Evolutionary conservation across 2,797 vertebrate species (phyloP).

Genomic region (Cirrhinus mrigala): DNA sequence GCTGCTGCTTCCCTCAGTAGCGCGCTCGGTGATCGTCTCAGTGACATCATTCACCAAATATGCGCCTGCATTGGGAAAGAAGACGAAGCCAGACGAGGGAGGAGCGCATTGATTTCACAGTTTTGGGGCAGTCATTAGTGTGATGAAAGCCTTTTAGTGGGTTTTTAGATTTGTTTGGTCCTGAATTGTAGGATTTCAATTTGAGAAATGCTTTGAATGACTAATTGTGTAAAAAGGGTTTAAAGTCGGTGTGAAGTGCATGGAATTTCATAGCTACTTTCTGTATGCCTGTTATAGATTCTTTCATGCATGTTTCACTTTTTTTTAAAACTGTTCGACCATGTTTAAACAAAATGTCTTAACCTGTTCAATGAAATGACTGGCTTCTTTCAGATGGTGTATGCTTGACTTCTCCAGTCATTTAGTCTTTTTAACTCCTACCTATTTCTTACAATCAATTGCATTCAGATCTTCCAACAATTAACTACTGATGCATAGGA

Average conservation of each 20-base stretch:
- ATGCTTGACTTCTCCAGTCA: background rate
- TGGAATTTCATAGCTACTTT: background rate
- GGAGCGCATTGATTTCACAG: conserved; percentile 14
- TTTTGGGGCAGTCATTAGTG: conserved; percentile 11
- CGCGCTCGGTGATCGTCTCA: conserved; percentile 25
- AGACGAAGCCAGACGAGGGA: conserved; percentile 48
- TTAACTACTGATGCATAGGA: too few species aligned
- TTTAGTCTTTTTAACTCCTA: background rate
- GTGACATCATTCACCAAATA: conserved; percentile 79
- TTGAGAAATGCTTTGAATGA: background rate
- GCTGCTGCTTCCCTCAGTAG: conserved; percentile 59
- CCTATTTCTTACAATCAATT: background rate
- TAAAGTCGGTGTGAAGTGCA: background rate
- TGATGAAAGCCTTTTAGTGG: conserved; percentile 1
- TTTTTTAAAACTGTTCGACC: background rate
- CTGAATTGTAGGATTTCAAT: background rate
- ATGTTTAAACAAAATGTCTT: background rate
- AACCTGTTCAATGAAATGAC: background rate
- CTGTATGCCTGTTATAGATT: background rate
- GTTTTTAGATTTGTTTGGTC: background rate
- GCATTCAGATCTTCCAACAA: background rate
- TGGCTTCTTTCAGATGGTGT: background rate
- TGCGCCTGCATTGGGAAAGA: conserved; percentile 63
- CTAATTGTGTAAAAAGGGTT: background rate
- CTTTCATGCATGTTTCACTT: background rate